Evolutionary conservation across 2,888 invertebrate species (phyloP), one percentile per base, ranked within the genome.

Genomic region (Creontiades dilutus): DNA sequence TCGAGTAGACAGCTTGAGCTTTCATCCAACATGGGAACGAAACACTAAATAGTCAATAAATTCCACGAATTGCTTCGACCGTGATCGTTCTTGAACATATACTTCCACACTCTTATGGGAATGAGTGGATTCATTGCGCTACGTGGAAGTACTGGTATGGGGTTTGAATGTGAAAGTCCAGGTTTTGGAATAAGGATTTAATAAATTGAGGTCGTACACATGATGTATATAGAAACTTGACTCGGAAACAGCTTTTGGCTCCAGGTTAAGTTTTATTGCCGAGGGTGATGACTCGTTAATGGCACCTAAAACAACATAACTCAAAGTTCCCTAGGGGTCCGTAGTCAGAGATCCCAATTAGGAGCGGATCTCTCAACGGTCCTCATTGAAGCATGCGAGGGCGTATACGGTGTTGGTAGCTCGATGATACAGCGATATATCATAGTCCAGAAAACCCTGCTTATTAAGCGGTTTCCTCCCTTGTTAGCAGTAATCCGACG

Each of bases 381-480:
- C 52, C 52, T 16, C 68, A 68, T 68, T 23, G 68, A 68, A 12
- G 27, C 68, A 68, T 68, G 68, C 68, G 68, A 68, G 68, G 68
- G 68, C 19, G 68, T 68, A 52, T 16, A 52, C 52, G 27, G 23
- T 16, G 57, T 57, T 27, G 68, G 68, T 68, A 68, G 68, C 82
- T 47, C 52, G 81, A 81, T 82, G 82, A 48, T 82, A 82, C 52
- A 82, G 82, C 82, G n/a, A 82, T 82, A 82, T 52, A 82, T 82
- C 82, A 82, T 82, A 46, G 28, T 47, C 81, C 48, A n/a, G 82
- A 52, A 82, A 82, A 82, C 27, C 52, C 52, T 23, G 82, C 82
- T 82, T 82, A 82, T 82, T 82, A 82, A 48, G 82, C 82, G 82
- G 82, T 82, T 82, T 82, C 52, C 82, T 82, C 82, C 82, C 52